Base-by-base conservation (phyloP, 1,140 invertebrate species). In the Cylas formicarius region DNA sequence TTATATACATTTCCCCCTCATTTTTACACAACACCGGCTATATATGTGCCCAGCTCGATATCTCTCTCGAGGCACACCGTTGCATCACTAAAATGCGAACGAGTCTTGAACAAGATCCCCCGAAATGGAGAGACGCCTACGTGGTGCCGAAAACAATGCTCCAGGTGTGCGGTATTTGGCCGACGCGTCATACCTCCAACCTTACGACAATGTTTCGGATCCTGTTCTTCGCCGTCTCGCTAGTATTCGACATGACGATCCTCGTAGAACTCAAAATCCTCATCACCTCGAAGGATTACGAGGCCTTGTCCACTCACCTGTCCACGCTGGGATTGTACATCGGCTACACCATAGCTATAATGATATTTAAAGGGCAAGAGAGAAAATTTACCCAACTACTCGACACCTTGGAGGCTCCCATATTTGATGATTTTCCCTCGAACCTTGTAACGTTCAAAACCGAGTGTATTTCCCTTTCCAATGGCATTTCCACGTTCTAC, bases 311-410 rank as follows among this genome's bases (percentile, higher is more conserved):
- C 32, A 44, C 19, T 10, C 42, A 44, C 16, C 20, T 44, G 6
- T 23, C 42, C 8, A 44, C 42, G 8, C 32, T 44, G 20, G 21
- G 31, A n/a, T 29, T 44, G 5, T 44, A 44, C 14, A 36, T 44
- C 10, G 42, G 42, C n/a, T 44, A 17, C 14, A 26, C 20, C 11
- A 27, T 36, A 3, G 37, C 35, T 28, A 44, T 44, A 18, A 3
- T 44, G 2, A 14, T 44, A 9, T 44, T 44, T 16, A 26, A 35
- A 19, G 32, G 32, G 1, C 31, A 35, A 19, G 32, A 33, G 1
- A 42, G 3, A 34, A 44, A 44, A 11, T 17, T n/a, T 4, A 11
- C 18, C 10, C 19, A 10, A 10, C n/a, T 44, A 5, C 9, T 9
- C 19, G 27, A 26, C 5, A 35, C 16, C 4, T 32, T 44, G 10